Evolutionary conservation across 2,113 vertebrate species (phyloP).

Genomic region (Aramus guarauna): DNA sequence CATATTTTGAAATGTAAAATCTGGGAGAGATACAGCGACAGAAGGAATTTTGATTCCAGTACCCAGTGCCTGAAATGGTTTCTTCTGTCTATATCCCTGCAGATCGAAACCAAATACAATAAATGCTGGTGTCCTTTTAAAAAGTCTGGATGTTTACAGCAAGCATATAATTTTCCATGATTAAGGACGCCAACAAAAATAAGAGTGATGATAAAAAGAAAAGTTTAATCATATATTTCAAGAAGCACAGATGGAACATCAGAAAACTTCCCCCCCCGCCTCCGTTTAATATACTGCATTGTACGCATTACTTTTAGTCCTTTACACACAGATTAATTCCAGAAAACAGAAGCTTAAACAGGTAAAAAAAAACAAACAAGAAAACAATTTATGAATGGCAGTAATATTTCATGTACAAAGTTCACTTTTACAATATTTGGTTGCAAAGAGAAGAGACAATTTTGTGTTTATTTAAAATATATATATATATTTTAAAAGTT

Average conservation of each 20-base stretch:
- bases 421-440: not conserved
- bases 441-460: not conserved
- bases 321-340: slow-evolving; percentile 48
- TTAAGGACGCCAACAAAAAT: slow-evolving; percentile 75
- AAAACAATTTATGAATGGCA: not conserved
- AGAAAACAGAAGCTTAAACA: slow-evolving; percentile 36
- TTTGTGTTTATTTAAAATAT: not conserved
- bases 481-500: not conserved
- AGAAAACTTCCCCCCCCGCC: slow-evolving; percentile 5
- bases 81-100: slow-evolving; percentile 64
- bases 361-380: slow-evolving; percentile 6
- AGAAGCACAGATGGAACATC: slow-evolving; percentile 66
- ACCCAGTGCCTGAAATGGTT: slow-evolving; percentile 65
- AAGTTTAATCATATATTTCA: slow-evolving; percentile 74
- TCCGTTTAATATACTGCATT: not conserved
- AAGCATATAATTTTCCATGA: slow-evolving; percentile 75
- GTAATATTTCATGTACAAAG: not conserved
- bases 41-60: slow-evolving; percentile 73
- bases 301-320: slow-evolving; percentile 39
- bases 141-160: slow-evolving; percentile 72
- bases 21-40: slow-evolving; percentile 50
- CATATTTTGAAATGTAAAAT: slow-evolving; percentile 73
- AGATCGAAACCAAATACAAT: slow-evolving; percentile 76
- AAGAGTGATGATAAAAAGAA: slow-evolving; percentile 77
- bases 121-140: slow-evolving; percentile 71